Conservation (phyloP, 2,113 vertebrate species). For the Ammodytes dubius region DNA sequence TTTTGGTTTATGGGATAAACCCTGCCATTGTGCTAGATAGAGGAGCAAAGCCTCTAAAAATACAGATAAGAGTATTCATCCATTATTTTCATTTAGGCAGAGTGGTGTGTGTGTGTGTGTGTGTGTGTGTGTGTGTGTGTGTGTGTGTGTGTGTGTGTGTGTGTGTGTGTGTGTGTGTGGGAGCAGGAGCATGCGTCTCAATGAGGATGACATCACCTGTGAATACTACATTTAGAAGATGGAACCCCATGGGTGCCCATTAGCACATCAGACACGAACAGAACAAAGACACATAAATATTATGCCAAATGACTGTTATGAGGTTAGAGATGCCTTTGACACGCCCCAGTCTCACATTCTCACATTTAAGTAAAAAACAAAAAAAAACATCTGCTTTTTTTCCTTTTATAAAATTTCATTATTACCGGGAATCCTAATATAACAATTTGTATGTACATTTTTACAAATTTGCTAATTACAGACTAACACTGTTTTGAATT, state of each 20-base stretch:
- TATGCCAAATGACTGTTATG: neutral
- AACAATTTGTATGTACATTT: neutral
- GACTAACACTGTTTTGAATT: constrained; percentile 8
- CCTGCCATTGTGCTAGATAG: constrained; percentile 4
- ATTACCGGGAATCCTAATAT: constrained; percentile 3
- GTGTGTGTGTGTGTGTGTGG: constrained; percentile 17
- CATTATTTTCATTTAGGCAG: constrained; percentile 26
- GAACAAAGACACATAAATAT: neutral
- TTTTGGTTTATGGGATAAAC: constrained; percentile 46
- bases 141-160: neutral
- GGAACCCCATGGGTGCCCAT: constrained; percentile 14
- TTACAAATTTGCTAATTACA: neutral
- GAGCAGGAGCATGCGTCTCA: constrained; percentile 35
- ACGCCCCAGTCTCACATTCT: neutral
- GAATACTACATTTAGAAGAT: constrained; percentile 40
- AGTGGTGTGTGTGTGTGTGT: neutral
- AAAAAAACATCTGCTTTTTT: neutral
- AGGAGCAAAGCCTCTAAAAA: constrained; percentile 54
- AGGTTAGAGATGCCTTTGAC: neutral
- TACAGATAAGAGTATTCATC: constrained; percentile 35
- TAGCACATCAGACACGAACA: constrained; percentile 2
- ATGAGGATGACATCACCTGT: constrained; percentile 58
- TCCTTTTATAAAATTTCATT: neutral
- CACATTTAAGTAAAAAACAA: neutral
- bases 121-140: neutral